phyloP scores from a whole-genome alignment of 2,113 vertebrate genomes.

The Crotophaga sulcirostris region DNA sequence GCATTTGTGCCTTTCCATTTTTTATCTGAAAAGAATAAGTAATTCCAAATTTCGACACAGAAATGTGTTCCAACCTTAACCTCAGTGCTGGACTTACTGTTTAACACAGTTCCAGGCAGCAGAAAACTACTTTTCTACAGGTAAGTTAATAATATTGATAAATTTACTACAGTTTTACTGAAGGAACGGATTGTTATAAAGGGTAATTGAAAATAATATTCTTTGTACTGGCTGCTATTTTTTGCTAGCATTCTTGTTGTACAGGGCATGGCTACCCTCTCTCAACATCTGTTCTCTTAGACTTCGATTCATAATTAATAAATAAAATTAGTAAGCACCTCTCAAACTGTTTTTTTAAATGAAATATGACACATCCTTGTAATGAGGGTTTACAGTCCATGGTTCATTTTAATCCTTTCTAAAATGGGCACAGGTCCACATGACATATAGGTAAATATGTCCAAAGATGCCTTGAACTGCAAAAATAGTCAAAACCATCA shows the following conservation, averaged over 20 bases:
- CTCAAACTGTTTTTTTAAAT: not conserved
- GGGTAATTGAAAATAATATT: not conserved
- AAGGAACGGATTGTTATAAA: not conserved
- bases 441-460: constrained; percentile 47
- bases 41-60: not conserved
- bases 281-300: not conserved
- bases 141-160: not conserved
- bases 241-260: not conserved
- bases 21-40: not conserved
- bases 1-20: not conserved
- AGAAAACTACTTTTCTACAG: not conserved
- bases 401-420: constrained; percentile 22
- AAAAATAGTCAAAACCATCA: not conserved
- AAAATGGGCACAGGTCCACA: constrained; percentile 9
- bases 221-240: not conserved
- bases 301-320: constrained; percentile 33
- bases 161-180: not conserved
- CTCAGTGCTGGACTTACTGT: not conserved
- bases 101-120: not conserved
- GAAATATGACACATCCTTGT: not conserved
- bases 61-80: not conserved
- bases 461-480: constrained; percentile 38
- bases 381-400: not conserved
- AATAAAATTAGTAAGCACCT: not conserved
- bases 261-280: not conserved